Evolutionary conservation across 2,888 invertebrate genomes (phyloP), one percentile per base, ranked within the genome.

Genomic region (Agrotis segetum): DNA sequence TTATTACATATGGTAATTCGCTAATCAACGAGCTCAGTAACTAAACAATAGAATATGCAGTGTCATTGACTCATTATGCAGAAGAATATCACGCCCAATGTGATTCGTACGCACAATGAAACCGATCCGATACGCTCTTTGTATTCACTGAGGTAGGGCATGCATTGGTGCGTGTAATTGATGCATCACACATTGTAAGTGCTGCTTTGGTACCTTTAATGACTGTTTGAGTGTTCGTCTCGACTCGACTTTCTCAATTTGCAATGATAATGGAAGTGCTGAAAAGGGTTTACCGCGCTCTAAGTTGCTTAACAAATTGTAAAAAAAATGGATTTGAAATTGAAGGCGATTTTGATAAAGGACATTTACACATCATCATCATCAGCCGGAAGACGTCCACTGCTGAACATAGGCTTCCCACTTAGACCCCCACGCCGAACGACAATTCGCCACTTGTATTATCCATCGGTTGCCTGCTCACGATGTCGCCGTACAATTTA

Each of bases 111-210:
- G 83, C 81, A 92, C 91, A 93, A 92, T 93, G 90, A 89, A 89
- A 87, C 83, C 88, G 89, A 91, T 89, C 82, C 84, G 84, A 88
- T 86, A 84, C 81, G 85, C 85, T 86, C 91, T 92, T 95, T 94
- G 94, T 95, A 92, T 94, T 94, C 90, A 92, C 87, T 87, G 90
- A 92, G 94, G 92, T 88, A 89, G 87, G 91, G 91, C 90, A 87
- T 90, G 90, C 92, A 90, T 90, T 92, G 91, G 90, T 80, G 87
- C 89, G 86, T 89, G 90, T 92, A 93, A 93, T 93, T 91, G 89
- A 88, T 89, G 91, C 91, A 91, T 87, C 84, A 81, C 82, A 84
- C 74, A 79, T 82, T 52, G 58, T 80, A 77, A 85, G 71, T 78
- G 73, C 50, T 65, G 49, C 59, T 68, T 79, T 70, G 73, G 75